Conservation (phyloP, 2,888 invertebrate genomes). For the Merodon equestris region DNA sequence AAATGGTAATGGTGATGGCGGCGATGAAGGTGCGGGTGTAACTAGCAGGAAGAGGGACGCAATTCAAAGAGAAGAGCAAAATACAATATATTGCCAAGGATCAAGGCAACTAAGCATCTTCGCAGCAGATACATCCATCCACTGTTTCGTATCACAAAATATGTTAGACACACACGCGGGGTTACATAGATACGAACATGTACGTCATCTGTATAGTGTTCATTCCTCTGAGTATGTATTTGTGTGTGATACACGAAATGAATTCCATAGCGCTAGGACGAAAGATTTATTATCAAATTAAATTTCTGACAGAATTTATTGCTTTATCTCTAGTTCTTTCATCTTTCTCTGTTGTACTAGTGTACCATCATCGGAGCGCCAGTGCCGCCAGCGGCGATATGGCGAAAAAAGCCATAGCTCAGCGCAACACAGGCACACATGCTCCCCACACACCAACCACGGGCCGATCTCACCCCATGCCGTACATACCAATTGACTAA, state of each 20-base stretch:
- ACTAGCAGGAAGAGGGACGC: conserved; percentile 32
- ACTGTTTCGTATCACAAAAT: conserved; percentile 64
- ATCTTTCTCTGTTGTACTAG: conserved; percentile 72
- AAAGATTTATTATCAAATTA: conserved; percentile 80
- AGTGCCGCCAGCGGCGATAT: conserved; percentile 64
- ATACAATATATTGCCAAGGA: conserved; percentile 61
- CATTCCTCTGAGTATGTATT: conserved; percentile 44
- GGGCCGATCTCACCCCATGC: background rate
- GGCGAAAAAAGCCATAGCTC: conserved; percentile 65
- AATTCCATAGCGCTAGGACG: conserved; percentile 79
- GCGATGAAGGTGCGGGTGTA: background rate
- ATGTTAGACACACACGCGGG: conserved; percentile 45
- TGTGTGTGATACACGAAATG: conserved; percentile 76
- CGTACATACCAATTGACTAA: conserved; percentile 65
- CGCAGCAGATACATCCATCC: conserved; percentile 65
- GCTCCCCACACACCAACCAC: conserved; percentile 13
- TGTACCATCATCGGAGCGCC: conserved; percentile 67
- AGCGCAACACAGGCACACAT: conserved; percentile 53
- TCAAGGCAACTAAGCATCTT: conserved; percentile 68
- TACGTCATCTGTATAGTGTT: conserved; percentile 64
- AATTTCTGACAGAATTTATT: conserved; percentile 80
- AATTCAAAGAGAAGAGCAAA: conserved; percentile 29
- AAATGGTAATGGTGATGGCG: conserved; percentile 25
- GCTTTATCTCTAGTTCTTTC: conserved; percentile 79
- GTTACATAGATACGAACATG: conserved; percentile 42